Evolutionary conservation across 2,888 invertebrate genomes (phyloP).

Genomic region (Venustoraphidia nigricollis): DNA sequence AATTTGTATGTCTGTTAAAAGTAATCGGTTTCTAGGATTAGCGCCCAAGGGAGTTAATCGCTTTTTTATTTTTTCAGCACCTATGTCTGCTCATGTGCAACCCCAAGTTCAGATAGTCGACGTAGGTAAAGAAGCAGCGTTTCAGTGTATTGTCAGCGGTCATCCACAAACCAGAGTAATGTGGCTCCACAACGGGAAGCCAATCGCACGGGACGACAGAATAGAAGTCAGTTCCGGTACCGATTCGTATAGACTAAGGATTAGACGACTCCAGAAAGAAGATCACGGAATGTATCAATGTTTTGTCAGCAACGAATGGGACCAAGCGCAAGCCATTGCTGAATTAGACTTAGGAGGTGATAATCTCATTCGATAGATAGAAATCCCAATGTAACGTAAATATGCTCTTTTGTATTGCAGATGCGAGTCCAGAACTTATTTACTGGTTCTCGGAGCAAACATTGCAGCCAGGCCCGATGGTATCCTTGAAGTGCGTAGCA

Average conservation of each 20-base stretch:
- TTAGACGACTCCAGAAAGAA: constrained; percentile 54
- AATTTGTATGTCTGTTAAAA: neutral
- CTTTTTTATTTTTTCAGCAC: constrained; percentile 37
- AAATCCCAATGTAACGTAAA: neutral
- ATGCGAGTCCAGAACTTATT: constrained; percentile 75
- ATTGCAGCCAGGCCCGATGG: constrained; percentile 77
- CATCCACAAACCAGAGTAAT: constrained; percentile 65
- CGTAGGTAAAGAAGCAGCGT: constrained; percentile 66
- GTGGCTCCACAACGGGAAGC: constrained; percentile 67
- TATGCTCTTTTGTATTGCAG: constrained; percentile 30
- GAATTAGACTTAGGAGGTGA: constrained; percentile 69
- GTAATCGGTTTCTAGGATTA: neutral
- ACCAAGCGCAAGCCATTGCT: constrained; percentile 69
- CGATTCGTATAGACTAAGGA: constrained; percentile 23
- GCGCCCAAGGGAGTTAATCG: neutral
- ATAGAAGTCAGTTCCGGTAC: constrained; percentile 31
- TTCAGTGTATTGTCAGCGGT: constrained; percentile 77
- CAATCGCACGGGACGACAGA: constrained; percentile 41
- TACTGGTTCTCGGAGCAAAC: constrained; percentile 90
- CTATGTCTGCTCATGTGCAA: constrained; percentile 65
- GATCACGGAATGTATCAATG: constrained; percentile 90
- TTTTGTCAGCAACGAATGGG: constrained; percentile 69
- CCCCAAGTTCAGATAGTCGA: constrained; percentile 67
- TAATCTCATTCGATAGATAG: neutral
- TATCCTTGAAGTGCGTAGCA: constrained; percentile 86